Evolutionary conservation across 2,797 vertebrate species (phyloP).

Genomic region (Delichon dasypus): DNA sequence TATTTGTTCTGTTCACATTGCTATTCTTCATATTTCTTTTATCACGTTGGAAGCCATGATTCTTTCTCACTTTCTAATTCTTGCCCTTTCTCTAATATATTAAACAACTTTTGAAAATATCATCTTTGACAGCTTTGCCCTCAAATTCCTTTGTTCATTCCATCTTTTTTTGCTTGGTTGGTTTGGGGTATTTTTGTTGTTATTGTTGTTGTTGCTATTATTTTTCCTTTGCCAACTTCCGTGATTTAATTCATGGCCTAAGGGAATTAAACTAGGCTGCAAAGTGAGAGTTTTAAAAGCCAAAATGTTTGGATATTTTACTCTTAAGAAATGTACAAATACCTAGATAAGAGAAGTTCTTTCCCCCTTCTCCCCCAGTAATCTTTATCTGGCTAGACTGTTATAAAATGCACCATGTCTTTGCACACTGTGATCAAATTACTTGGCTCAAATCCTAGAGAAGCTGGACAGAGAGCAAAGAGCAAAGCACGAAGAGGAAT

Average conservation of each 20-base stretch:
- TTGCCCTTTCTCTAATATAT: not conserved
- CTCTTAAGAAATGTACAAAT: not conserved
- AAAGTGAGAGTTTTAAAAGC: not conserved
- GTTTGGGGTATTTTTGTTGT: not conserved
- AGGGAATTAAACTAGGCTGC: not conserved
- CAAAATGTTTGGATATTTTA: not conserved
- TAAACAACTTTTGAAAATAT: not conserved
- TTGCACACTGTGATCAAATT: not conserved
- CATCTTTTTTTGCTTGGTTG: not conserved
- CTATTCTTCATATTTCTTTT: not conserved
- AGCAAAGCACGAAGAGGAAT: not conserved
- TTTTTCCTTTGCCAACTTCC: not conserved
- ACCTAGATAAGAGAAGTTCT: not conserved
- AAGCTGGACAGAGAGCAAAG: not conserved
- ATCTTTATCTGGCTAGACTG: not conserved
- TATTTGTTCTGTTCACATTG: not conserved
- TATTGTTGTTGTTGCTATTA: not conserved
- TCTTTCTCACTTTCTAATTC: not conserved
- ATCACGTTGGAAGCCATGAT: fast-evolving
- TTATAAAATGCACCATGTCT: not conserved
- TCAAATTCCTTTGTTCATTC: not conserved
- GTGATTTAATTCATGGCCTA: not conserved
- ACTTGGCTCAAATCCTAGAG: constrained; percentile 24
- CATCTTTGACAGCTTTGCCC: not conserved
- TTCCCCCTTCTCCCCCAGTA: not conserved